Conservation (phyloP, 2,888 invertebrate species). For the Leptothorax acervorum region DNA sequence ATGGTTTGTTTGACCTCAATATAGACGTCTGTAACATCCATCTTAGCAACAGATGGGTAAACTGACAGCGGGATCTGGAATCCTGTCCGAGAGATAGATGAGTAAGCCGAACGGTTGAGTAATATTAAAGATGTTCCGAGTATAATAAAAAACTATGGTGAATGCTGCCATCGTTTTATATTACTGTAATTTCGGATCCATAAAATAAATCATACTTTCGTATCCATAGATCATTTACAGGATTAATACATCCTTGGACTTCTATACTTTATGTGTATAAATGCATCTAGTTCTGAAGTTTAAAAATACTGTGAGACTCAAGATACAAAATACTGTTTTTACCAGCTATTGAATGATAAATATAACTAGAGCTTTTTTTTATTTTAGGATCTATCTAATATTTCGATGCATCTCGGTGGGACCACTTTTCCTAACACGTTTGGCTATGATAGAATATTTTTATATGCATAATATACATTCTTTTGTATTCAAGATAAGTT, state of each 20-base stretch:
- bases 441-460: not conserved
- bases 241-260: constrained; percentile 24
- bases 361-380: not conserved
- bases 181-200: constrained; percentile 38
- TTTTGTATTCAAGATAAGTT: not conserved
- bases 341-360: not conserved
- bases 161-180: constrained; percentile 43
- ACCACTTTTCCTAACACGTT: not conserved
- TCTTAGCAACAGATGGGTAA: constrained; percentile 55
- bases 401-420: not conserved
- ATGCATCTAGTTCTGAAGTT: not conserved
- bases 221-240: constrained; percentile 25
- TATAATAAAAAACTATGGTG: constrained; percentile 48
- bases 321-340: not conserved
- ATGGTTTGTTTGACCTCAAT: constrained; percentile 53
- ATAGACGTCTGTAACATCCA: constrained; percentile 47
- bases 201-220: constrained; percentile 45
- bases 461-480: not conserved
- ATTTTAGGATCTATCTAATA: not conserved
- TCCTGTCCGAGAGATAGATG: constrained; percentile 51
- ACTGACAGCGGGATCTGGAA: constrained; percentile 52
- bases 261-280: constrained; percentile 2
- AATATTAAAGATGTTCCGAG: constrained; percentile 52
- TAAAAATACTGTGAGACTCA: not conserved
- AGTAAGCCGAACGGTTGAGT: constrained; percentile 46